Evolutionary conservation across 2,797 vertebrate species (phyloP).

Genomic region (Helarctos malayanus): DNA sequence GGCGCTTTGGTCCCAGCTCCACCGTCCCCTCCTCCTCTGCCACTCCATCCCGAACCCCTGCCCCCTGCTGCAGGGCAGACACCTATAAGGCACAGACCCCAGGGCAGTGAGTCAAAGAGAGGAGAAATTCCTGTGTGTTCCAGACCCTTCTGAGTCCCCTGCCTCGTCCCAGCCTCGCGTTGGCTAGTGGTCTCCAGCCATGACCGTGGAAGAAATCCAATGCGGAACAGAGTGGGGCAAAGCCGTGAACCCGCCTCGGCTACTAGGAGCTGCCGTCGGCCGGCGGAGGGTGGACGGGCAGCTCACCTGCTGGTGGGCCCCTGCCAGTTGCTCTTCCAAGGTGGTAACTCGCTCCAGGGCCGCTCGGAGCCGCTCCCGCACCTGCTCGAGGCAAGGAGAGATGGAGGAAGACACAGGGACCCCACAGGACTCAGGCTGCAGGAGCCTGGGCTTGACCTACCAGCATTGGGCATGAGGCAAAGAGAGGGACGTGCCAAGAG

Average conservation of each 20-base stretch:
- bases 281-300: background rate
- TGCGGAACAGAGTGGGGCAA: rapidly evolving
- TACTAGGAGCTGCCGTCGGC: background rate
- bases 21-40: constrained; percentile 85
- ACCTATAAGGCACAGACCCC: constrained; percentile 82
- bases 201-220: background rate
- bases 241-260: background rate
- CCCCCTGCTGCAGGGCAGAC: constrained; percentile 87
- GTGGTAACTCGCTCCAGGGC: constrained; percentile 95
- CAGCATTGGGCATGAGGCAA: background rate
- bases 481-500: background rate
- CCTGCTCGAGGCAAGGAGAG: constrained; percentile 87
- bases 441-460: background rate
- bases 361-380: constrained; percentile 96
- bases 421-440: background rate
- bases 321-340: constrained; percentile 95
- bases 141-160: background rate
- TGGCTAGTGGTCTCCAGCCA: background rate
- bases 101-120: background rate
- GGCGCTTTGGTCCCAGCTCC: constrained; percentile 83
- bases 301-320: constrained; percentile 95
- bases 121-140: background rate
- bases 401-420: constrained; percentile 23
- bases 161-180: background rate
- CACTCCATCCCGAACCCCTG: constrained; percentile 67